Conservation (phyloP, 2,797 vertebrate genomes). For the Sebastes taczanowskii region DNA sequence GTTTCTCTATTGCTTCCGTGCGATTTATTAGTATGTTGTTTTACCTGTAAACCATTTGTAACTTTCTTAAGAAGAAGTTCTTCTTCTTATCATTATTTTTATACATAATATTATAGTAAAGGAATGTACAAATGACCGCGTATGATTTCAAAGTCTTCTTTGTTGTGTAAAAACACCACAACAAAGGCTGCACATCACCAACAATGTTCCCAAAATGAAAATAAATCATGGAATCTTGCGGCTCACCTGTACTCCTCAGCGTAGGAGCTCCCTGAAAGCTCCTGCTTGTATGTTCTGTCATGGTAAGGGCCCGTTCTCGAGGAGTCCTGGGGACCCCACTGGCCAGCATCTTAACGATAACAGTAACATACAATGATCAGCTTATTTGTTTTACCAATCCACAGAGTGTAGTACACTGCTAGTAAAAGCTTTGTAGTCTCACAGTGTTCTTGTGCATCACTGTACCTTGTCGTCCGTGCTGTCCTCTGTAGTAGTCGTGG, state of each 20-base stretch:
- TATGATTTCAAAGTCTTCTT: neutral
- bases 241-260: conserved; percentile 71
- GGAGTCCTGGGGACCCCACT: conserved; percentile 58
- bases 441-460: neutral
- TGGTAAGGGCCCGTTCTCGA: conserved; percentile 46
- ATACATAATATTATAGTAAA: neutral
- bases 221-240: neutral
- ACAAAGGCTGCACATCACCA: neutral
- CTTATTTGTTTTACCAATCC: neutral
- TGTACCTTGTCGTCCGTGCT: conserved; percentile 67
- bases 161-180: neutral
- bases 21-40: neutral
- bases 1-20: neutral
- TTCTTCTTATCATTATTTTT: neutral
- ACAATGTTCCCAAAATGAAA: neutral
- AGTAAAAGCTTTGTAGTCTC: neutral
- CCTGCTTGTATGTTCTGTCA: conserved; percentile 40
- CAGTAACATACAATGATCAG: neutral
- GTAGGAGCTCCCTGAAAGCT: conserved; percentile 43
- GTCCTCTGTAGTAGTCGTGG: conserved; percentile 68
- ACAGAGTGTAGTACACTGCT: neutral
- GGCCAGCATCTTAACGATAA: conserved; percentile 55
- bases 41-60: neutral
- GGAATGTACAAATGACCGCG: neutral
- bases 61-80: neutral